Conservation (phyloP, 2,888 invertebrate species). For the Pseudolycoriella hygida region DNA sequence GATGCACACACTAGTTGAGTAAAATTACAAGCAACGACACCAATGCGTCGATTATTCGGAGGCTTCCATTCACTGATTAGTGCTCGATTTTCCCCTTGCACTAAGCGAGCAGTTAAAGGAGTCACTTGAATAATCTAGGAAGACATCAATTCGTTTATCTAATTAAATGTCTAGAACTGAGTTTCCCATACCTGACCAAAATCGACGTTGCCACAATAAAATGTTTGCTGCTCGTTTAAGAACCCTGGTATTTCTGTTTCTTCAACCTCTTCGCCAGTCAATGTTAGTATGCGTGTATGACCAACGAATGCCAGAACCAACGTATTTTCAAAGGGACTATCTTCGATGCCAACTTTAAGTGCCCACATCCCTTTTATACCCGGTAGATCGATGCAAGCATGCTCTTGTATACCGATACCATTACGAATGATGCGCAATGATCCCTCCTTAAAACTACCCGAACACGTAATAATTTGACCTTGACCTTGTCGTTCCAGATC, state of each 20-base stretch:
- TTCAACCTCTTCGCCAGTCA: slow-evolving; percentile 93
- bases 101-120: slow-evolving; percentile 50
- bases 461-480: slow-evolving; percentile 94
- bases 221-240: slow-evolving; percentile 80
- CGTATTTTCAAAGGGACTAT: slow-evolving; percentile 59
- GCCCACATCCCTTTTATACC: slow-evolving; percentile 99
- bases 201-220: slow-evolving; percentile 82
- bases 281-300: slow-evolving; percentile 75
- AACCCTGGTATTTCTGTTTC: slow-evolving; percentile 91
- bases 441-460: slow-evolving; percentile 94
- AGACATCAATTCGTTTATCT: slow-evolving; percentile 13
- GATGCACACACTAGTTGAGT: slow-evolving; percentile 68
- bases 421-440: slow-evolving; percentile 92
- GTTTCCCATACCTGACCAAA: slow-evolving; percentile 39
- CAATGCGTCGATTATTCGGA: slow-evolving; percentile 53
- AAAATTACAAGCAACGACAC: slow-evolving; percentile 71
- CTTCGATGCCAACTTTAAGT: slow-evolving; percentile 48
- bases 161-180: neutral
- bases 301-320: slow-evolving; percentile 93
- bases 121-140: slow-evolving; percentile 45
- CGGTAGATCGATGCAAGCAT: slow-evolving; percentile 90
- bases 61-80: slow-evolving; percentile 58
- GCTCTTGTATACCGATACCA: slow-evolving; percentile 97
- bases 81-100: slow-evolving; percentile 45
- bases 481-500: slow-evolving; percentile 94